Percentiles rank a stretch among this genome's conserved stretches.
These are phyloP conservation scores for Dasyprocta punctata DNA, from an alignment of 2,113 vertebrate genomes.

Conservation along the genomic window DNA sequence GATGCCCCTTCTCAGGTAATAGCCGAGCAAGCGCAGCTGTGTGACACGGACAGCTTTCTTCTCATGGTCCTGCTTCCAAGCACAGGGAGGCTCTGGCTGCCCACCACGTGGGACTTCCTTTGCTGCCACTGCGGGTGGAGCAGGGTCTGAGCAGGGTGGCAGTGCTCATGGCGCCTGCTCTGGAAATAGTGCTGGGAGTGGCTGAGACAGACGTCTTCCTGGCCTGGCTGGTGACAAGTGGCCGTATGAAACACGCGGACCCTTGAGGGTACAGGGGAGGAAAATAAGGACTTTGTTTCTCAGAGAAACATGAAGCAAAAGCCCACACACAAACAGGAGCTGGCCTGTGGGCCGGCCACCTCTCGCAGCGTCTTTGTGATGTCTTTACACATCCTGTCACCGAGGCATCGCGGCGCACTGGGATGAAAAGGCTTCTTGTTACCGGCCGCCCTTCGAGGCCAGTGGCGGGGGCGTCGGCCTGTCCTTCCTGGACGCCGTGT, in stretches of 20 bases:
- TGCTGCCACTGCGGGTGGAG: rapidly evolving
- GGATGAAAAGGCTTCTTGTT: slow-evolving; percentile 57
- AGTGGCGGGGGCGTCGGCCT: background rate
- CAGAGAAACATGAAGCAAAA: background rate
- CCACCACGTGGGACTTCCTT: too few species aligned
- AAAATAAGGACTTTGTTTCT: slow-evolving; percentile 34
- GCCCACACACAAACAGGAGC: background rate
- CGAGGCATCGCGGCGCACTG: background rate
- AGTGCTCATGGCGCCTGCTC: too few species aligned
- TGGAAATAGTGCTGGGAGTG: background rate
- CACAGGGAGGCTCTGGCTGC: background rate
- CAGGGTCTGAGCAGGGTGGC: background rate
- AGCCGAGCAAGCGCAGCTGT: too few species aligned
- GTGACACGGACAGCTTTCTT: rapidly evolving
- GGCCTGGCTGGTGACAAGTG: background rate
- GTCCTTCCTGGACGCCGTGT: slow-evolving; percentile 46
- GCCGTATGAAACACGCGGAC: background rate
- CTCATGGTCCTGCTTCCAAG: background rate
- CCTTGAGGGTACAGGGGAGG: background rate
- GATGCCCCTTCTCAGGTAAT: background rate
- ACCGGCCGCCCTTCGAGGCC: background rate
- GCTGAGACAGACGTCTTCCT: background rate
- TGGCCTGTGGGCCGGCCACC: background rate
- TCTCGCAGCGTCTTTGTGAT: background rate
- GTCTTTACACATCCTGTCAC: slow-evolving; percentile 48